Conservation (phyloP, 2,113 vertebrate genomes). For the Sciurus niger region DNA sequence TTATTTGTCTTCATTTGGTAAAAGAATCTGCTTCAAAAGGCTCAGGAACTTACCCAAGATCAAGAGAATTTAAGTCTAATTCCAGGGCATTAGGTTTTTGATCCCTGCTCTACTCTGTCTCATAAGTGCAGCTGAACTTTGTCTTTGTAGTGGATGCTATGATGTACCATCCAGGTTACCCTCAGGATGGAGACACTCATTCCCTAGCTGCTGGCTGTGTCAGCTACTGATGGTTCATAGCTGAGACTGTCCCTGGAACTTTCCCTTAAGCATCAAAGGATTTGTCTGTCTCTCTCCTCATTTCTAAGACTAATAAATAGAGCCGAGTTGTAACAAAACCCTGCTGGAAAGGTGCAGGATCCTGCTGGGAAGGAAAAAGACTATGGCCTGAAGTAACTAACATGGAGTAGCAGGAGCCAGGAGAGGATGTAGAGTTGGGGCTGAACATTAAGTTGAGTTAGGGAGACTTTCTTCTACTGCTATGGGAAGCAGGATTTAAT, state of each 20-base stretch:
- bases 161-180: too few relatives aligned
- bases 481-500: not conserved
- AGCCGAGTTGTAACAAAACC: not conserved
- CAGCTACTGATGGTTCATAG: not conserved
- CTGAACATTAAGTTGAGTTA: not conserved
- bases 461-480: not conserved
- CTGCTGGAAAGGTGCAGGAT: not conserved
- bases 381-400: not conserved
- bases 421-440: not conserved
- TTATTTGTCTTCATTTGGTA: constrained; percentile 11
- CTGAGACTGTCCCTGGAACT: not conserved
- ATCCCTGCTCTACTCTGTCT: not conserved
- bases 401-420: not conserved
- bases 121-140: not conserved
- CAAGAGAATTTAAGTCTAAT: constrained; percentile 20
- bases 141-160: not conserved
- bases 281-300: not conserved
- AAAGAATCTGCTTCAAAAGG: constrained; percentile 6
- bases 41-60: not conserved
- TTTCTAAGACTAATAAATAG: not conserved
- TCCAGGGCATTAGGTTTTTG: not conserved
- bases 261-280: not conserved
- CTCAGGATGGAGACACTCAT: not conserved
- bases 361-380: not conserved
- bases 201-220: not conserved